Base-by-base conservation (phyloP, 2,113 vertebrate species). In the Pimephales promelas region DNA sequence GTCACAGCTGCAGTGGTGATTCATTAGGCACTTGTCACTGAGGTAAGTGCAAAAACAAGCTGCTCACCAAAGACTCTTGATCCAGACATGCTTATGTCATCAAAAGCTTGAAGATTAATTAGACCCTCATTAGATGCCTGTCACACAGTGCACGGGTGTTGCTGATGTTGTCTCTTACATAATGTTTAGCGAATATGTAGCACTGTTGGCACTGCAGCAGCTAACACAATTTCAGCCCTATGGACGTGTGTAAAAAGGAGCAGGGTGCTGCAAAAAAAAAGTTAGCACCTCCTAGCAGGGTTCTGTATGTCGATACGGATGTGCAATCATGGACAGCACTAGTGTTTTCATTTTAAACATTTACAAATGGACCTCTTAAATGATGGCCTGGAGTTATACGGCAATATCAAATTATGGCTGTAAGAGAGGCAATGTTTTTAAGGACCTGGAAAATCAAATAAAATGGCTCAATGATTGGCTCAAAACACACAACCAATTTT, bases 391-490 rank as follows among this genome's bases (percentile, higher is more conserved):
- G 40, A 86, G 83, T 90, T 80, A 81, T 83, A 68, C 84, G 82
- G 85, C 86, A 75, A 91, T 91, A 91, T 87, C 89, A 83, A 89
- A 84, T 80, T 61, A 83, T 79, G 62, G 56, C 79, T 71, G 28
- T 34, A 82, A 61, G 74, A 88, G 91, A 89, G 88, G 89, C 83
- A 86, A 90, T 85, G 82, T 90, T 92, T 91, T 91, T 89, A 87
- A 64, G 86, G 83, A 85, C 89, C 83, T 89, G 86, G 87, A 90
- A 91, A 92, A 91, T 88, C 90, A 85, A 91, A 90, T 92, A 92
- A 94, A 93, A 90, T 40, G 68, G 86, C 87, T 91, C 87, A 86
- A 31, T 87, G 88, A 91, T 86, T 91, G 88, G 90, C 87, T 80
- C 85, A 76, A 88, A 86, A 90, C 85, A 85, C 88, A 90, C 87